Evolutionary conservation across 2,113 vertebrate species (phyloP).

Genomic region (Hystrix cristata): DNA sequence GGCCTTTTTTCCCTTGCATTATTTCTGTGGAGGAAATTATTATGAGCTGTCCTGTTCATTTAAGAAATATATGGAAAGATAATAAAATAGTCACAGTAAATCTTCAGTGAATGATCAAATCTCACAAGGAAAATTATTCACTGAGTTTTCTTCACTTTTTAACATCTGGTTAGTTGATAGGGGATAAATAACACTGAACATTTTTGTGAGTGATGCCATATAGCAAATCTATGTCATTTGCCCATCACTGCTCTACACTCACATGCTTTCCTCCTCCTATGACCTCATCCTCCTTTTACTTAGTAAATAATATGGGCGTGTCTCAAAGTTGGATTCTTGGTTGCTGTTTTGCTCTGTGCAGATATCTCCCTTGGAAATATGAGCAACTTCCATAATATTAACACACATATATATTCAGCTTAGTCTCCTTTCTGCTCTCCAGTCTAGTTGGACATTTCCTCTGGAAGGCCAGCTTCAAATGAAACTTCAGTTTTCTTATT

Average conservation of each 20-base stretch:
- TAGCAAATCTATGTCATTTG: background rate
- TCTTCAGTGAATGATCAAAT: background rate
- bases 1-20: background rate
- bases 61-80: background rate
- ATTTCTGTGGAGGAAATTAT: constrained; percentile 7
- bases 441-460: background rate
- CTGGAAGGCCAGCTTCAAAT: background rate
- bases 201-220: background rate
- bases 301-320: background rate
- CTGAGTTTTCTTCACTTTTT: background rate
- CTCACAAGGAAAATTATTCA: background rate
- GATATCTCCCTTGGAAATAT: background rate
- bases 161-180: background rate
- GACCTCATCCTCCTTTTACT: background rate
- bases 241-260: background rate
- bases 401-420: background rate
- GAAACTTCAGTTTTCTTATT: background rate
- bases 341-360: background rate
- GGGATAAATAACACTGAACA: background rate
- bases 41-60: background rate
- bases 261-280: background rate
- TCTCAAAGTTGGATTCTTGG: background rate
- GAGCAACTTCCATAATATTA: background rate
- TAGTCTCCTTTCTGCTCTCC: background rate
- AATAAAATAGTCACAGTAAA: constrained; percentile 2